Evolutionary conservation across 2,888 invertebrate species (phyloP).

Genomic region (Epicampocera succincta): DNA sequence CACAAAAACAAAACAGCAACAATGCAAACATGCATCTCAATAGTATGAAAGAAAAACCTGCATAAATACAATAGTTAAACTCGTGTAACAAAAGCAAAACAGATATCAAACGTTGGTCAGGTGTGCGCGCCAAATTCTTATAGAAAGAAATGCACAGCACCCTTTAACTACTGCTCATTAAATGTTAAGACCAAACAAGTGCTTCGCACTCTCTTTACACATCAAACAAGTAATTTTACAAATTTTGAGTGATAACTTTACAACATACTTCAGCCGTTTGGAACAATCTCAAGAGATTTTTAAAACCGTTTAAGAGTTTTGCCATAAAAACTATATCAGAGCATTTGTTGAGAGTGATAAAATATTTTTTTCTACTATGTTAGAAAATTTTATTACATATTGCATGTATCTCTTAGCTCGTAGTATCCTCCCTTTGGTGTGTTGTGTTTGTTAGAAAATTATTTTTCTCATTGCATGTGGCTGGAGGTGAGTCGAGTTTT

Average conservation of each 20-base stretch:
- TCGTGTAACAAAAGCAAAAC: slow-evolving; percentile 26
- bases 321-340: slow-evolving; percentile 17
- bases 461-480: background rate
- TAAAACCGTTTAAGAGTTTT: background rate
- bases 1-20: slow-evolving; percentile 62
- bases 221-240: background rate
- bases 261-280: background rate
- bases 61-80: slow-evolving; percentile 38
- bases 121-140: slow-evolving; percentile 76
- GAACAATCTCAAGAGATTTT: slow-evolving; percentile 43
- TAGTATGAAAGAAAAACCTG: slow-evolving; percentile 67
- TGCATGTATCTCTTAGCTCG: slow-evolving; percentile 18
- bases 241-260: slow-evolving; percentile 37
- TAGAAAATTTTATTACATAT: slow-evolving; percentile 29
- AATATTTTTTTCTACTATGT: slow-evolving; percentile 54
- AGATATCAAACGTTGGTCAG: slow-evolving; percentile 64
- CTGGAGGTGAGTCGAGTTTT: background rate
- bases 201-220: background rate
- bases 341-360: background rate
- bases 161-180: background rate
- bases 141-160: slow-evolving; percentile 14
- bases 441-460: slow-evolving; percentile 51
- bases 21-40: slow-evolving; percentile 61
- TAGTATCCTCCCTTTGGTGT: slow-evolving; percentile 10
- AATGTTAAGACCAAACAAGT: slow-evolving; percentile 17